These are phyloP conservation scores for Ataeniobius toweri DNA, from an alignment of 2,797 vertebrate genomes.

Conservation along the genomic window DNA sequence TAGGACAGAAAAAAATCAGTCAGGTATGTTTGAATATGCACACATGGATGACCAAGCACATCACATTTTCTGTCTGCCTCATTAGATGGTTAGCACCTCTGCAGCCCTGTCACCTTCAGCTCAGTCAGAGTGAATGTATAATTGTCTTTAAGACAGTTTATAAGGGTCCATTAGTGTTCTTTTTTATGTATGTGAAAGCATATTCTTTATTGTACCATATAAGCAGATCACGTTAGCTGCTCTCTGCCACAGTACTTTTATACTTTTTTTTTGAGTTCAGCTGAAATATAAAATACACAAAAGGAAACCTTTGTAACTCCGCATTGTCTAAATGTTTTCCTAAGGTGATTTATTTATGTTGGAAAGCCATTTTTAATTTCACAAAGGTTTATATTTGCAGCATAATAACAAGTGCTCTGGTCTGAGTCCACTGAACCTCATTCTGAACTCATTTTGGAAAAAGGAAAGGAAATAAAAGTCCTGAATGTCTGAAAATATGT, in stretches of 20 bases:
- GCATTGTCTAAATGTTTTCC: background rate
- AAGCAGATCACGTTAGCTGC: background rate
- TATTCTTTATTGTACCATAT: background rate
- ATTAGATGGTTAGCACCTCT: background rate
- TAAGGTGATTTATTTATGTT: background rate
- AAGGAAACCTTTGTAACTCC: background rate
- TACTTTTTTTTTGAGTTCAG: background rate
- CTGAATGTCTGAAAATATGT: conserved; percentile 4
- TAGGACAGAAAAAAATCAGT: background rate
- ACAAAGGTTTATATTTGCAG: background rate
- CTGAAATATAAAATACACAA: background rate
- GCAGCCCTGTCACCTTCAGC: conserved; percentile 22
- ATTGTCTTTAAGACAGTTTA: background rate
- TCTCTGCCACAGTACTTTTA: too few relatives aligned
- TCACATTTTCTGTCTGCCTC: background rate
- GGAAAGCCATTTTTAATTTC: background rate
- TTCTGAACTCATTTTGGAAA: background rate
- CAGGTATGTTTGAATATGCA: background rate
- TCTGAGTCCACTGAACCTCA: background rate
- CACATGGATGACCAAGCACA: background rate
- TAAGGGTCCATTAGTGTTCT: background rate
- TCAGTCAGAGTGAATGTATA: conserved; percentile 13
- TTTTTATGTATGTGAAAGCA: background rate
- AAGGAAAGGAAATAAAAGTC: background rate
- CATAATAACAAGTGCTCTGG: background rate